Evolutionary conservation across 2,797 vertebrate genomes (phyloP), one percentile per base, ranked within the genome.

Genomic region (Cyprinella venusta): DNA sequence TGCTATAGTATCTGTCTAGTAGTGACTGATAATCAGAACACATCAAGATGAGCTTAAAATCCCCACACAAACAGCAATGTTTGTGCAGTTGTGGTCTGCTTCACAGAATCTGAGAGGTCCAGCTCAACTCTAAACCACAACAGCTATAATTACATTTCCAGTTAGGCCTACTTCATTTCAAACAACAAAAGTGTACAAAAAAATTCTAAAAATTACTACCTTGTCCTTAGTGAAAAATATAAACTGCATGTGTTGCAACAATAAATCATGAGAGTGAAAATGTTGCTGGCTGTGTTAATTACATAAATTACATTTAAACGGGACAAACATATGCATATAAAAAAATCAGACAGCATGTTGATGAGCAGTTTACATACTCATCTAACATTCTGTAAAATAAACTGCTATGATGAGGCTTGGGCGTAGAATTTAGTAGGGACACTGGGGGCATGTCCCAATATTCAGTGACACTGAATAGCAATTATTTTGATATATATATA

Each of bases 191-290:
- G 38, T 1, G 40, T 21, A 61, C 10, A 59, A 69, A 10, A 79
- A 59, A 48, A 26, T 8, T 15, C 16, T 48, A n/a, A 6, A 4
- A 48, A 21, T 13, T 9, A 26, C 12, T 36, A 3, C 18, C 33
- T 56, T n/a, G n/a, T n/a, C n/a, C n/a, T 45, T 45, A 33, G 56
- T 16, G 8, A 48, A 72, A 56, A 40, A 13, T 13, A 33, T 33
- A 80, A 3, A 19, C 18, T 48, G 8, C 18, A 45, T 48, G n/a
- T 33, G 67, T n/a, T 21, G 52, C 19, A 61, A 24, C 18, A 48
- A 81, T 30, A 33, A 67, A 52, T 38, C 71, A 81, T 7, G 19
- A 76, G n/a, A 16, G 69, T 56, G 36, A 59, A 80, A 75, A 77
- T 24, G 7, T n/a, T 77, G 65, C 56, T 72, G 42, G 33, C 19